phyloP scores from a whole-genome alignment of 2,113 vertebrate species.

The Baryphthengus martii region DNA sequence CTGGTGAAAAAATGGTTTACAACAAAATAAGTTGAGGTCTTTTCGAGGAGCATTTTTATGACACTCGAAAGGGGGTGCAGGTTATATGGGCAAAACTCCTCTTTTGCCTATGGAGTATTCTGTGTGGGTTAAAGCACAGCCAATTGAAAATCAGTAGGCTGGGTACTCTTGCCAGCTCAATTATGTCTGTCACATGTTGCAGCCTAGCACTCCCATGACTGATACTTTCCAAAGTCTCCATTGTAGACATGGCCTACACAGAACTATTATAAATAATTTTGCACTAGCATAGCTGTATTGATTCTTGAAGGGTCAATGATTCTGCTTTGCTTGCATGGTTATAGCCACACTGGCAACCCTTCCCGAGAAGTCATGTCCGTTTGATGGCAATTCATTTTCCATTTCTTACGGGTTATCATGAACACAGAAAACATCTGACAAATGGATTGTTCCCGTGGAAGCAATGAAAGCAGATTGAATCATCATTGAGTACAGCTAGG shows the following conservation, averaged over 20 bases:
- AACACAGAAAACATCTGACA: background rate
- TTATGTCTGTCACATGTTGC: background rate
- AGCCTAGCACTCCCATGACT: background rate
- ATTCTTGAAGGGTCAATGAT: background rate
- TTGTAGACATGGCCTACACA: background rate
- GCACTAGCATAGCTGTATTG: background rate
- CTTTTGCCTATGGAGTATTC: rapidly evolving
- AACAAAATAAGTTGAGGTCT: background rate
- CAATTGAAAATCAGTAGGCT: background rate
- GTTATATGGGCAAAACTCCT: background rate
- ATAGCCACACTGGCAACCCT: background rate
- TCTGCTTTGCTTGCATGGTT: background rate
- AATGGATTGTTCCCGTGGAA: background rate
- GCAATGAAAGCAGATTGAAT: background rate
- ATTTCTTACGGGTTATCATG: background rate
- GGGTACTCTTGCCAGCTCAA: background rate
- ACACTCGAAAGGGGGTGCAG: background rate
- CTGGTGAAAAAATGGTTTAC: background rate
- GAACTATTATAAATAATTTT: background rate
- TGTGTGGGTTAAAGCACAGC: background rate
- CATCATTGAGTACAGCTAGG: background rate
- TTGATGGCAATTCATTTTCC: background rate
- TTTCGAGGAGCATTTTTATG: background rate
- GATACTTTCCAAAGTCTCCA: background rate
- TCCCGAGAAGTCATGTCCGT: background rate